These are phyloP conservation scores for Uropsilus gracilis DNA, from an alignment of 2,113 vertebrate species.

Conservation along the genomic window DNA sequence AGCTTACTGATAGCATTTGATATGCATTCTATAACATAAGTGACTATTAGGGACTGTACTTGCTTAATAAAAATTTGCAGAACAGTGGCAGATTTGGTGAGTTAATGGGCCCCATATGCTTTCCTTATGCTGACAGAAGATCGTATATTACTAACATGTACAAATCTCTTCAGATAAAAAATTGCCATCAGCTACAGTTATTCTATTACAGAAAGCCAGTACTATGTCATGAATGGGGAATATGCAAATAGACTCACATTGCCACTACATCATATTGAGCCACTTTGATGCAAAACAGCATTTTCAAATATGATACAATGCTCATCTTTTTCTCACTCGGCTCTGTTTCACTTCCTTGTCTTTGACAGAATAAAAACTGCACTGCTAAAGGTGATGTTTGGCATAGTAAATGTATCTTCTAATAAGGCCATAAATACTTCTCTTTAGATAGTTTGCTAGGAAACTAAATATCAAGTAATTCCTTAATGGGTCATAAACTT, in stretches of 20 bases:
- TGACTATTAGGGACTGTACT: conserved; percentile 70
- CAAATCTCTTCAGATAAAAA: conserved; percentile 70
- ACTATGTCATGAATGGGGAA: conserved; percentile 43
- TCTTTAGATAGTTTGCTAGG: conserved; percentile 38
- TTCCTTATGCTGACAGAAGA: conserved; percentile 66
- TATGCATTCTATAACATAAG: conserved; percentile 68
- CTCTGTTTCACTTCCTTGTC: conserved; percentile 46
- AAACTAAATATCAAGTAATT: conserved; percentile 61
- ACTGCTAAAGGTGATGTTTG: conserved; percentile 9
- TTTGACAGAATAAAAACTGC: conserved; percentile 30
- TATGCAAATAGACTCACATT: conserved; percentile 61
- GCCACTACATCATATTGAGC: conserved; percentile 40
- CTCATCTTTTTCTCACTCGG: neutral
- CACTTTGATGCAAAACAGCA: conserved; percentile 47
- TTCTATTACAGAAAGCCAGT: conserved; percentile 70
- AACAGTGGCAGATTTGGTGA: conserved; percentile 71
- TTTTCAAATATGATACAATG: neutral
- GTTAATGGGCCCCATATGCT: conserved; percentile 77
- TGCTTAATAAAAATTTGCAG: conserved; percentile 77
- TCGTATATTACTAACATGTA: conserved; percentile 73
- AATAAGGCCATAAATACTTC: neutral
- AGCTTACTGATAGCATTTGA: conserved; percentile 71
- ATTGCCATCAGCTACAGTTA: conserved; percentile 63
- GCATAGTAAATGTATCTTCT: neutral
- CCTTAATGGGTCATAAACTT: conserved; percentile 59